A percentile compares a stretch with the other conserved stretches of the same genome.
Evolutionary conservation across 2,888 invertebrate genomes (phyloP).

Genomic region (Chrysolina haemoptera): DNA sequence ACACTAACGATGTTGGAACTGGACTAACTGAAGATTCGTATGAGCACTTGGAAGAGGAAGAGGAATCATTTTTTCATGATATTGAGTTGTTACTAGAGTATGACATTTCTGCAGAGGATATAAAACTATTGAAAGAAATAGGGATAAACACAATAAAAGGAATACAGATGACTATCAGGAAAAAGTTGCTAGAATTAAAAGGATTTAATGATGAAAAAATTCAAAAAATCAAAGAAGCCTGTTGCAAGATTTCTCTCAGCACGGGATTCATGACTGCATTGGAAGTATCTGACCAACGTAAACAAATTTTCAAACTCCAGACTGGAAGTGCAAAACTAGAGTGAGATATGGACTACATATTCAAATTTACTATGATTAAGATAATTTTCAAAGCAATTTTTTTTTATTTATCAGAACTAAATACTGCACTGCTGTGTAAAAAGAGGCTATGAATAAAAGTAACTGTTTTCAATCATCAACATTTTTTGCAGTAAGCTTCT

Average conservation of each 20-base stretch:
- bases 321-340: slow-evolving; percentile 80
- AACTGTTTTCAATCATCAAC: not conserved
- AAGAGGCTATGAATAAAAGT: no score
- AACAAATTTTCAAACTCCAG: slow-evolving; percentile 80
- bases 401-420: no score
- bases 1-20: slow-evolving; percentile 45
- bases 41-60: slow-evolving; percentile 72
- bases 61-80: slow-evolving; percentile 82
- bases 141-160: slow-evolving; percentile 89
- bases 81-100: slow-evolving; percentile 78
- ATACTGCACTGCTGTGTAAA: no score
- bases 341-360: slow-evolving; percentile 70
- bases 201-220: slow-evolving; percentile 82
- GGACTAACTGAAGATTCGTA: slow-evolving; percentile 48
- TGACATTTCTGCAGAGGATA: slow-evolving; percentile 81
- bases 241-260: slow-evolving; percentile 75
- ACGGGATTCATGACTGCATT: slow-evolving; percentile 82
- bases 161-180: slow-evolving; percentile 84
- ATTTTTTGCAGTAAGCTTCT: slow-evolving; percentile 75
- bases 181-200: slow-evolving; percentile 80
- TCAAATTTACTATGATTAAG: no score
- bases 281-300: slow-evolving; percentile 81
- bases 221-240: slow-evolving; percentile 85
- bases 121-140: slow-evolving; percentile 82
- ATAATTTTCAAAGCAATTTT: no score